A percentile compares a stretch with the other conserved stretches of the same genome.
Conservation (phyloP, 2,888 invertebrate species). For the Calliphora vomitoria region DNA sequence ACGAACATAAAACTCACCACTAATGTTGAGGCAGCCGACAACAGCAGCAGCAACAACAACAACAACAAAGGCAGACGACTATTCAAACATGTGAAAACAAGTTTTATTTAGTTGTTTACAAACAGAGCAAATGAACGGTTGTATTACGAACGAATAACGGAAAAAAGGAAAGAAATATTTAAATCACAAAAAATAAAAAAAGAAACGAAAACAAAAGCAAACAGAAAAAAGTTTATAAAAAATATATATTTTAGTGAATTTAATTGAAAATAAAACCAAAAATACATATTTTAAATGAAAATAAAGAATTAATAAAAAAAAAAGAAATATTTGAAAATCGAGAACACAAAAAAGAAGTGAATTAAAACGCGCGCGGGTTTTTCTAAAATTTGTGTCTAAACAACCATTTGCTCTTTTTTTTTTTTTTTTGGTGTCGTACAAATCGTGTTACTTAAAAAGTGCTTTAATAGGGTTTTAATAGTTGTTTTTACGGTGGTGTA, state of each 20-base stretch:
- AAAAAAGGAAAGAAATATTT: neutral
- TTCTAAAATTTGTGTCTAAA: neutral
- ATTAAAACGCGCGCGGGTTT: constrained; percentile 25
- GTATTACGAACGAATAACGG: constrained; percentile 48
- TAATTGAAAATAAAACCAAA: neutral
- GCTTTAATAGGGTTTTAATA: constrained; percentile 46
- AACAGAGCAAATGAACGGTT: constrained; percentile 76
- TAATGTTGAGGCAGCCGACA: constrained; percentile 24
- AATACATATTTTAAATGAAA: neutral
- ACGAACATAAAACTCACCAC: constrained; percentile 60
- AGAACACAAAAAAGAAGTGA: neutral
- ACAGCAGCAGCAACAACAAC: constrained; percentile 52
- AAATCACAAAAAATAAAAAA: neutral
- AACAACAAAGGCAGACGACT: constrained; percentile 35
- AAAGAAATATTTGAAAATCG: neutral
- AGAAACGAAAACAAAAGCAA: constrained; percentile 37
- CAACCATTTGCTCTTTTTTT: constrained; percentile 59
- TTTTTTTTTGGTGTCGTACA: constrained; percentile 23
- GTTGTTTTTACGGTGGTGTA: constrained; percentile 47
- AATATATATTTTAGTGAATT: constrained; percentile 28
- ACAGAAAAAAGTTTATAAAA: neutral
- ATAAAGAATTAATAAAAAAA: neutral
- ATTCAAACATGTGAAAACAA: constrained; percentile 75
- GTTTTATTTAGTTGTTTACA: constrained; percentile 81
- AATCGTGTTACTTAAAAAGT: constrained; percentile 37